Conservation (phyloP, 2,113 vertebrate genomes). For the Megaptera novaeangliae region DNA sequence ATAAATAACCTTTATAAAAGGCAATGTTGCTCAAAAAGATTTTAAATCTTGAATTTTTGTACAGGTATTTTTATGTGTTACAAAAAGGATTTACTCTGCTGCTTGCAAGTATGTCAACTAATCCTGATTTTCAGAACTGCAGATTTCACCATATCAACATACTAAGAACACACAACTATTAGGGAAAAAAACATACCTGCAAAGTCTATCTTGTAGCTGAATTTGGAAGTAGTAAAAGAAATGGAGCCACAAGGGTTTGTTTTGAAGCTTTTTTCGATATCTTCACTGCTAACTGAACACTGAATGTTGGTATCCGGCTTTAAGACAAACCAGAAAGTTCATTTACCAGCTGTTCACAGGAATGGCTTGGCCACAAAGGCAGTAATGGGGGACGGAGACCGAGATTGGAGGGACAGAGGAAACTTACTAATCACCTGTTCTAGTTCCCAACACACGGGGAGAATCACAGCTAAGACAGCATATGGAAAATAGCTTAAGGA, state of each 20-base stretch:
- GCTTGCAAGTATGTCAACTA: conserved; percentile 10
- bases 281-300: conserved; percentile 93
- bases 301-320: conserved; percentile 91
- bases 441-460: not conserved
- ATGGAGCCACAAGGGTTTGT: conserved; percentile 89
- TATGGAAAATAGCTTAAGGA: not conserved
- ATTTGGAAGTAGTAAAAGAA: conserved; percentile 94
- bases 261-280: conserved; percentile 94
- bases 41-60: not conserved
- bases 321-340: conserved; percentile 76
- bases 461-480: not conserved
- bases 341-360: conserved; percentile 63
- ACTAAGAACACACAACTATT: conserved; percentile 35
- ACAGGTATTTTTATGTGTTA: not conserved
- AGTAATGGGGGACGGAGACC: conserved; percentile 15
- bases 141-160: not conserved
- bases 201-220: conserved; percentile 94
- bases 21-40: not conserved
- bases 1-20: not conserved
- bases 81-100: not conserved
- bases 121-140: not conserved
- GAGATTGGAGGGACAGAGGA: not conserved
- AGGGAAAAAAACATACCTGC: conserved; percentile 83
- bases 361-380: conserved; percentile 28
- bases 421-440: not conserved